Percentiles rank a stretch among this genome's conserved stretches.
These are phyloP conservation scores for Perizoma flavofasciatum DNA, from an alignment of 2,888 invertebrate genomes.

Conservation along the genomic window DNA sequence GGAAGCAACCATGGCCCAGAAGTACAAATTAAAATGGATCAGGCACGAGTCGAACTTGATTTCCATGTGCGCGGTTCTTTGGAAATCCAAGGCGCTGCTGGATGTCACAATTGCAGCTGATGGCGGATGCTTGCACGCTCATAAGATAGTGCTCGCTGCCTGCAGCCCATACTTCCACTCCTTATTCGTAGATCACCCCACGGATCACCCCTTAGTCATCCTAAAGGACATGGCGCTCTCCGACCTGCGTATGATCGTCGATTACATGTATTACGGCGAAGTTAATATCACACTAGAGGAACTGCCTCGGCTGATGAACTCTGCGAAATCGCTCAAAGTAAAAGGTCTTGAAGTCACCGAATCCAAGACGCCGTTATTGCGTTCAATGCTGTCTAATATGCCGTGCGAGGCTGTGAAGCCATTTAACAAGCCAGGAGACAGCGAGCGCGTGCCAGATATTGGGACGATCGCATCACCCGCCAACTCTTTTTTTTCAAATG, in stretches of 20 bases:
- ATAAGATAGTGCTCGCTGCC: not conserved
- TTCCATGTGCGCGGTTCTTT: not conserved
- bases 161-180: not conserved
- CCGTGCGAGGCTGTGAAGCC: too few relatives aligned
- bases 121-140: not conserved
- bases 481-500: too few relatives aligned
- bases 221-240: not conserved
- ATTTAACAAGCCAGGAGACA: too few relatives aligned
- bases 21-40: not conserved
- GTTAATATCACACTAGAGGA: not conserved
- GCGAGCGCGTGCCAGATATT: too few relatives aligned
- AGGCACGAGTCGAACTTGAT: not conserved
- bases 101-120: not conserved
- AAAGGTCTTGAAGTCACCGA: not conserved
- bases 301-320: not conserved
- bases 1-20: not conserved
- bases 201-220: not conserved
- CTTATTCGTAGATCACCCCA: not conserved
- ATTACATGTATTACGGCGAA: not conserved
- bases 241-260: not conserved
- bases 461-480: too few relatives aligned
- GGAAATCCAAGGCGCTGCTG: not conserved
- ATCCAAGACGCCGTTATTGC: too few relatives aligned
- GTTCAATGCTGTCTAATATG: too few relatives aligned
- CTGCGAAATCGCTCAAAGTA: not conserved